A percentile compares a stretch with the other conserved stretches of the same genome.
phyloP scores from a whole-genome alignment of 2,888 invertebrate genomes.

The Ceramica pisi region DNA sequence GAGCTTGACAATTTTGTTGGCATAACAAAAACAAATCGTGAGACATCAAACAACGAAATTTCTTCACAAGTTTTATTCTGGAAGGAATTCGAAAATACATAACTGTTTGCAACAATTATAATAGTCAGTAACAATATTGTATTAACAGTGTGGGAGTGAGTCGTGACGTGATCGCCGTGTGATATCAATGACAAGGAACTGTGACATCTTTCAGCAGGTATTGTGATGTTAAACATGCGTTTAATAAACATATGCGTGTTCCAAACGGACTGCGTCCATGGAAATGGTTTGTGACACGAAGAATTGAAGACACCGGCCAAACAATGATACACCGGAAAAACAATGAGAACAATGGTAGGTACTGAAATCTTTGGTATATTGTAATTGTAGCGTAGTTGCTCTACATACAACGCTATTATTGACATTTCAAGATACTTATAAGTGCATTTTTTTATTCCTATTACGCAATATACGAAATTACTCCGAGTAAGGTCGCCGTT shows the following conservation, averaged over 20 bases:
- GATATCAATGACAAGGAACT: conserved; percentile 63
- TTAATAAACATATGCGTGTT: conserved; percentile 54
- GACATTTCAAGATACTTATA: conserved; percentile 31
- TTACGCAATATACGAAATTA: conserved; percentile 36
- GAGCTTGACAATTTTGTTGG: conserved; percentile 44
- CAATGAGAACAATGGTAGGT: conserved; percentile 32
- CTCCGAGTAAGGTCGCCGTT: conserved; percentile 40
- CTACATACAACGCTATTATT: conserved; percentile 19
- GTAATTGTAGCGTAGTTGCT: conserved; percentile 3
- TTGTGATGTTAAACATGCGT: conserved; percentile 71
- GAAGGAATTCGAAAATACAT: conserved; percentile 35
- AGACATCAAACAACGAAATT: conserved; percentile 27
- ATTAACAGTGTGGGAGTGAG: conserved; percentile 43
- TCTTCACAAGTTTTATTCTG: conserved; percentile 12
- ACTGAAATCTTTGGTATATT: conserved; percentile 24
- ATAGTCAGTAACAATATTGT: conserved; percentile 32
- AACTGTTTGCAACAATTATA: conserved; percentile 32
- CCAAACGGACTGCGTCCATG: conserved; percentile 40
- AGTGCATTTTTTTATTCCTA: conserved; percentile 25
- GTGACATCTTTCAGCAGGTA: conserved; percentile 59
- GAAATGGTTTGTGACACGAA: conserved; percentile 39
- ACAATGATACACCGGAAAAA: conserved; percentile 45
- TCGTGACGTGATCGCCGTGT: conserved; percentile 39
- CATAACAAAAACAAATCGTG: conserved; percentile 58
- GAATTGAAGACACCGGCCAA: conserved; percentile 41